Evolutionary conservation across 2,113 vertebrate genomes (phyloP).

Genomic region (Riparia riparia): DNA sequence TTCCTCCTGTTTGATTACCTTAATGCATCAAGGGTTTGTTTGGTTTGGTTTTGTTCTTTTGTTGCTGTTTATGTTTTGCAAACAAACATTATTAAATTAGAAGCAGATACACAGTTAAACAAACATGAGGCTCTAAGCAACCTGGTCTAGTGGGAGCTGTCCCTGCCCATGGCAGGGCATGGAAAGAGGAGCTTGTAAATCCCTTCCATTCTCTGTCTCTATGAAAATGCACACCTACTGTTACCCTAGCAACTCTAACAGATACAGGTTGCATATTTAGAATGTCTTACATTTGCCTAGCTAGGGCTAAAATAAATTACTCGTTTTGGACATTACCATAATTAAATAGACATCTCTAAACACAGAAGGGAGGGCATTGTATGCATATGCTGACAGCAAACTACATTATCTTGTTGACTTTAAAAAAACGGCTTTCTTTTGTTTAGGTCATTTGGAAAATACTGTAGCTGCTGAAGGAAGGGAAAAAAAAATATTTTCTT

Average conservation of each 20-base stretch:
- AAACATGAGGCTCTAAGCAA: not conserved
- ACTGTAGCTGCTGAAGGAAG: not conserved
- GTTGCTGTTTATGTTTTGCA: not conserved
- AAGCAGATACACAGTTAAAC: not conserved
- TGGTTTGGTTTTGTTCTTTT: not conserved
- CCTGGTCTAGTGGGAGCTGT: not conserved
- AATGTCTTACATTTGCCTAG: not conserved
- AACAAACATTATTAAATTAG: not conserved
- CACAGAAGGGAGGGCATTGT: not conserved
- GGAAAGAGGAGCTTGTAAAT: not conserved
- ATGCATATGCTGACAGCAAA: not conserved
- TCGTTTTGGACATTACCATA: not conserved
- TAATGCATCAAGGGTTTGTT: not conserved
- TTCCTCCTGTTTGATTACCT: not conserved
- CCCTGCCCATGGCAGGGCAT: not conserved
- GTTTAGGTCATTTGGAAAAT: not conserved
- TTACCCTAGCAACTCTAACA: conserved; percentile 2
- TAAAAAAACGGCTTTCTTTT: not conserved
- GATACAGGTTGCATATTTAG: not conserved
- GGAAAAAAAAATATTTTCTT: not conserved
- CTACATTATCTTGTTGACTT: not conserved
- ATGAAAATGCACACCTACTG: not conserved
- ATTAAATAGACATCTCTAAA: not conserved
- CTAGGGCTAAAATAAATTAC: not conserved
- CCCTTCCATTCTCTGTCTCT: not conserved